Conservation (phyloP, 1,140 invertebrate genomes). For the Papilio machaon region DNA sequence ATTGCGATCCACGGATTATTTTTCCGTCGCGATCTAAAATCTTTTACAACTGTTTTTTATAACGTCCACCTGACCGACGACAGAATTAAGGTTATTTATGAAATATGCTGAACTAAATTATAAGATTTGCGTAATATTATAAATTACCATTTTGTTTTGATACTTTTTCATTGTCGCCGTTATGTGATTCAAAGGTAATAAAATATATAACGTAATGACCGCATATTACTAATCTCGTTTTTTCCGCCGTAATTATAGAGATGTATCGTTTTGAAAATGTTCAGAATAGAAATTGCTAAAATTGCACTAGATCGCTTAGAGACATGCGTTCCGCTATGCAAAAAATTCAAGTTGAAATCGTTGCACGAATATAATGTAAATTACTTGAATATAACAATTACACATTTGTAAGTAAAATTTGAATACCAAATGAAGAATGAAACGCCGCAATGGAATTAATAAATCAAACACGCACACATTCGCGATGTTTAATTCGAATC, state of each 20-base stretch:
- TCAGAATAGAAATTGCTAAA: background rate
- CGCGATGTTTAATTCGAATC: conserved; percentile 34
- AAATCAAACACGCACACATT: conserved; percentile 36
- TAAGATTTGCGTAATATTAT: conserved; percentile 58
- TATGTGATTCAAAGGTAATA: conserved; percentile 41
- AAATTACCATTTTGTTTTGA: conserved; percentile 66
- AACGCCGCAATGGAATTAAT: conserved; percentile 28
- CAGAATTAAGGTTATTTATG: conserved; percentile 79
- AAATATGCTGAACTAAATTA: conserved; percentile 66
- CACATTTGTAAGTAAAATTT: conserved; percentile 9
- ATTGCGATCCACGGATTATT: conserved; percentile 77
- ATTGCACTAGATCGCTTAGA: background rate
- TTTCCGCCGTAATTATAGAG: conserved; percentile 80
- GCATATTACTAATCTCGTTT: conserved; percentile 71
- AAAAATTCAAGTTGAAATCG: background rate
- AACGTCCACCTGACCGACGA: conserved; percentile 71
- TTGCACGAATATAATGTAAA: conserved; percentile 40
- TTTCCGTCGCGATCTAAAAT: conserved; percentile 68
- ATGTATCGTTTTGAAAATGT: conserved; percentile 54
- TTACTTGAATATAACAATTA: conserved; percentile 21
- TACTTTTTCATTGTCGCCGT: conserved; percentile 53
- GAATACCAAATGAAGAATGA: conserved; percentile 28
- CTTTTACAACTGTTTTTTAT: conserved; percentile 76
- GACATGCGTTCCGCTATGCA: background rate
- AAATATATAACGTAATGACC: conserved; percentile 41